Base-by-base conservation (phyloP, 2,113 vertebrate genomes). In the Misgurnus anguillicaudatus region DNA sequence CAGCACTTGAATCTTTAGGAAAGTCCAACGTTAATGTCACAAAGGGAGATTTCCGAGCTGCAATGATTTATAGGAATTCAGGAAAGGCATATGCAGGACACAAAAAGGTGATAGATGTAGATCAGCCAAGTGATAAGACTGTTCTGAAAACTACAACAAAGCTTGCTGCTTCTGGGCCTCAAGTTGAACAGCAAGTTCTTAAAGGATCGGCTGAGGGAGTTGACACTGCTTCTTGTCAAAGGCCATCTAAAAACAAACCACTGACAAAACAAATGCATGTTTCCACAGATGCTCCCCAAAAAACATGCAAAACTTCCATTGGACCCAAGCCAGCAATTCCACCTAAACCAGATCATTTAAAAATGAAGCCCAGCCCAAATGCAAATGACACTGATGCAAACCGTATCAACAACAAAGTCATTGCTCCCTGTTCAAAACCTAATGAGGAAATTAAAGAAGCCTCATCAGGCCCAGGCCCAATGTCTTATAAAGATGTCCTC, bases 1-100 rank as follows among this genome's bases (percentile, higher is more conserved):
- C 92, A 82, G 88, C 95, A 0, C 91, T 97, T 69, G 87, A 94
- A 81, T 95, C 94, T 0, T 88, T 97, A 82, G 93, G 91, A 85
- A 95, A 90, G 81, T 95, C 94, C 51, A 95, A 94, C 38, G 72
- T 97, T 84, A 97, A 97, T 90, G 89, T 96, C 77, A 91, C 90
- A 80, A 93, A 87, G 88, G 95, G 96, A 69, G 96, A 95, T 84
- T 95, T 95, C 90, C 95, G 88, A 93, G 92, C 88, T 69, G 89
- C 87, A 51, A 95, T 98, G 94, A 94, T 95, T 86, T 95, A 95
- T 90, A 94, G 90, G 85, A 94, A 93, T 68, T 87, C 92, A 78
- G 88, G 90, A 78, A 93, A 91, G 88, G 84, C 91, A 71, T 69
- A 86, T 85, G 84, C 89, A 84, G 80, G 84, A 76, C 86, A 82